These are phyloP conservation scores for Acrocephalus kingi DNA, from an alignment of 2,113 vertebrate genomes.

Conservation along the genomic window DNA sequence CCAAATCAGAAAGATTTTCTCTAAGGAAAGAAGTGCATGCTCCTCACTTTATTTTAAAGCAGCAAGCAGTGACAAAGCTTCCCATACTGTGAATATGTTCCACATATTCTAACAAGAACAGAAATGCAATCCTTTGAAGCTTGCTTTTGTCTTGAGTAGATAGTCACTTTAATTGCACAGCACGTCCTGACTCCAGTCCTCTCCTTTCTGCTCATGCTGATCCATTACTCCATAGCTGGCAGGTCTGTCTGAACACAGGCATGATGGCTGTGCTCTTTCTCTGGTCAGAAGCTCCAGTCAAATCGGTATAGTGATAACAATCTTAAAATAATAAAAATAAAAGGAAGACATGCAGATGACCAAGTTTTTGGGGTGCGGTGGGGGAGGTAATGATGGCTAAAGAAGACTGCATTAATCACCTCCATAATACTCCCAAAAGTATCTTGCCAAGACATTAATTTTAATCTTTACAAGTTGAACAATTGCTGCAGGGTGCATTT, in stretches of 20 bases:
- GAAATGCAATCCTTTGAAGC: not conserved
- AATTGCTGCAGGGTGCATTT: conserved; percentile 38
- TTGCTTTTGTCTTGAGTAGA: not conserved
- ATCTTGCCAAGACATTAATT: conserved; percentile 68
- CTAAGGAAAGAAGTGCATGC: not conserved
- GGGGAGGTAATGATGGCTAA: not conserved
- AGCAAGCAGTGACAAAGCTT: not conserved
- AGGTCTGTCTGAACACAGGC: not conserved
- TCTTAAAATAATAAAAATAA: conserved; percentile 33
- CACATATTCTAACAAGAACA: not conserved
- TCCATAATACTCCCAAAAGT: conserved; percentile 48
- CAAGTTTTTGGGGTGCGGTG: not conserved
- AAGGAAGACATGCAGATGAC: conserved; percentile 33
- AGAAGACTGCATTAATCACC: conserved; percentile 60
- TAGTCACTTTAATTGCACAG: not conserved
- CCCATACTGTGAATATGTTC: not conserved
- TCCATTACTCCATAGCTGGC: not conserved
- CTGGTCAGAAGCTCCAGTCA: conserved; percentile 7
- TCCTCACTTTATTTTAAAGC: not conserved
- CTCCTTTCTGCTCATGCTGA: not conserved
- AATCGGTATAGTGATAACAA: conserved; percentile 25
- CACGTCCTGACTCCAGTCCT: not conserved
- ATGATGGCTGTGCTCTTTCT: not conserved
- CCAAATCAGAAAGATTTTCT: not conserved
- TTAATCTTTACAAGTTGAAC: conserved; percentile 64